Base-by-base conservation (phyloP, 2,113 vertebrate genomes). In the Sitta europaea region DNA sequence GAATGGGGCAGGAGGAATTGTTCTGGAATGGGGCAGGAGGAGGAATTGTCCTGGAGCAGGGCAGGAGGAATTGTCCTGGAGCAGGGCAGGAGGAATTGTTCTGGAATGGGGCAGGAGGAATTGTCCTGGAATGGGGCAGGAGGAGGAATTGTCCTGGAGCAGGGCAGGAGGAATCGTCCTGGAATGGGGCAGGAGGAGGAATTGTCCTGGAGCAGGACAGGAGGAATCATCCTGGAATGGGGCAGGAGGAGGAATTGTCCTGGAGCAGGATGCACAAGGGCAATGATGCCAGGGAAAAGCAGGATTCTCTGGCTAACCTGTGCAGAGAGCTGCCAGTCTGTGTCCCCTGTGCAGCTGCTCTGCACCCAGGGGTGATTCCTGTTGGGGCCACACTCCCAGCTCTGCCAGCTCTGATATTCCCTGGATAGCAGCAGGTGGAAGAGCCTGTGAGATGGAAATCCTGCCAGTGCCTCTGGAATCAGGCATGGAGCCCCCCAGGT, bases 1-100 rank as follows among this genome's bases (percentile, higher is more conserved):
- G 45, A 67, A 20, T 2, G 3, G 16, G 23, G 45, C 45, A 35
- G 45, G n/a, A 35, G 12, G 12, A 8, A 18, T 33, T 65, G 22
- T 33, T 14, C 29, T 65, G 38, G 36, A 61, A 43, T 7, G 19
- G 20, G 19, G 16, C 16, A 59, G 35, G 17, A 38, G 48, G 42
- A 45, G 36, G 67, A 5, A 1, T 40, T 71, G 8, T 23, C 19
- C n/a, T 16, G 35, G 47, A 38, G 1, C 0, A 0, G 20, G 20
- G 1, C 42, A 18, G 42, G 22, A 19, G 15, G 63, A 11, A 25
- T 45, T 45, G 14, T 16, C 22, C 11, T 66, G 62, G 42, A n/a
- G 4, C 2, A 1, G 43, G 8, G 12, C 36, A 42, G 51, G 35
- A 31, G 11, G 47, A 2, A 3, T 51, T 51, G 20, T 17, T 10